Evolutionary conservation across 2,888 invertebrate species (phyloP).

Genomic region (Melieria picta): DNA sequence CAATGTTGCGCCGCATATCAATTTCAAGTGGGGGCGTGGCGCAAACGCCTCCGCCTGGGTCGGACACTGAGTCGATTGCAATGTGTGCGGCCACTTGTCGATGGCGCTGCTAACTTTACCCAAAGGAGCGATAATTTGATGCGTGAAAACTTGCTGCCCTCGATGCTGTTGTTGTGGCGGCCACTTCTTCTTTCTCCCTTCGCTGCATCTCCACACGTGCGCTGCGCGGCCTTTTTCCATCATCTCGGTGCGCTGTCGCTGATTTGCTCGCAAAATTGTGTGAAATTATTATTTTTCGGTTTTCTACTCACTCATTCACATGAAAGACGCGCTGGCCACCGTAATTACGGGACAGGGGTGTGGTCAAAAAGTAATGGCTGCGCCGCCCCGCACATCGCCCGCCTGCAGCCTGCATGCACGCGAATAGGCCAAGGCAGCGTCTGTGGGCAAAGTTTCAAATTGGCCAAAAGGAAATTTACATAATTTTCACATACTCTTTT

Average conservation of each 20-base stretch:
- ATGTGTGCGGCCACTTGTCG: neutral
- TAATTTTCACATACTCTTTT: neutral
- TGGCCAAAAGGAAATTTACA: neutral
- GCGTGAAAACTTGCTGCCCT: constrained; percentile 5
- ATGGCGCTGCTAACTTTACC: constrained; percentile 18
- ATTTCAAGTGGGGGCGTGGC: constrained; percentile 18
- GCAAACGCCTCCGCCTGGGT: too few relatives aligned
- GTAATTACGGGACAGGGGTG: neutral
- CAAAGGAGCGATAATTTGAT: constrained; percentile 30
- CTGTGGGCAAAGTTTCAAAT: neutral
- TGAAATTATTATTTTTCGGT: constrained; percentile 2
- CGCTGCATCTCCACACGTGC: neutral
- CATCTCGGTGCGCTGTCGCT: neutral
- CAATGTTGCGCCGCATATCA: constrained; percentile 34
- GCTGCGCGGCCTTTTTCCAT: too few relatives aligned
- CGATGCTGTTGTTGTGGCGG: neutral
- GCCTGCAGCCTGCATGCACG: neutral
- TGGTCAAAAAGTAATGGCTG: too few relatives aligned
- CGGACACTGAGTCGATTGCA: too few relatives aligned
- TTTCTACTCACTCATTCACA: neutral
- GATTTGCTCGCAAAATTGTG: neutral
- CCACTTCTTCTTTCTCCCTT: constrained; percentile 6
- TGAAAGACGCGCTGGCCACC: neutral
- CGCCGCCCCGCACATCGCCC: too few relatives aligned
- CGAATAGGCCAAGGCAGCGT: neutral